Base-by-base conservation (phyloP, 2,797 vertebrate genomes). In the Sarcophilus harrisii region DNA sequence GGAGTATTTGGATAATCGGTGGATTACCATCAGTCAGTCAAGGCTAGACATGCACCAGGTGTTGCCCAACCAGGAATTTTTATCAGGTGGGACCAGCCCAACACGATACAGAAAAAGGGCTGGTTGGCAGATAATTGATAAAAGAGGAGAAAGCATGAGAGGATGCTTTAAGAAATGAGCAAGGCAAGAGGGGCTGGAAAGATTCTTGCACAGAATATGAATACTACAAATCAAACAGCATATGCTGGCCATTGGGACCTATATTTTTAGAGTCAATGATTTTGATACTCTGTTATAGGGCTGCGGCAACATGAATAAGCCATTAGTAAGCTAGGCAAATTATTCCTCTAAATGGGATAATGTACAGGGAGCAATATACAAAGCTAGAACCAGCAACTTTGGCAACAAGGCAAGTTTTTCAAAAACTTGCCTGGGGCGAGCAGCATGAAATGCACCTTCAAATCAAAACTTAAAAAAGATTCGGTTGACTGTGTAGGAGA, bases 41-140 rank as follows among this genome's bases (percentile, higher is more conserved):
- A 30, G 38, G 18, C 4, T 0, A 1, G 16, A 29, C 38, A 92
- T 10, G 0, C 30, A 10, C 73, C n/a, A 14, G 0, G 11, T 45
- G 1, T 30, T 27, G 21, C 28, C 90, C 29, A 27, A 13, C 14
- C 0, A 0, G 45, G 28, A 62, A 27, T 29, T 93, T 52, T 32
- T 29, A 9, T 3, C 6, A 18, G 28, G 6, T 21, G 21, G 27
- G 62, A 57, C 57, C 32, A 92, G 32, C 0, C 49, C 1, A 45
- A 24, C 9, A 29, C 18, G 16, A 38, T n/a, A 87, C 0, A 18
- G 13, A 32, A 14, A 87, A 49, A 21, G 57, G 30, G 12, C 57
- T 92, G 28, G 3, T 52, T 57, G 32, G 58, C 5, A 5, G 45
- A 87, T 87, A 49, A 55, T 4, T 5, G 49, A 59, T 59, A n/a